Conservation (phyloP, 2,797 vertebrate genomes). For the Amphiprion clarkii region DNA sequence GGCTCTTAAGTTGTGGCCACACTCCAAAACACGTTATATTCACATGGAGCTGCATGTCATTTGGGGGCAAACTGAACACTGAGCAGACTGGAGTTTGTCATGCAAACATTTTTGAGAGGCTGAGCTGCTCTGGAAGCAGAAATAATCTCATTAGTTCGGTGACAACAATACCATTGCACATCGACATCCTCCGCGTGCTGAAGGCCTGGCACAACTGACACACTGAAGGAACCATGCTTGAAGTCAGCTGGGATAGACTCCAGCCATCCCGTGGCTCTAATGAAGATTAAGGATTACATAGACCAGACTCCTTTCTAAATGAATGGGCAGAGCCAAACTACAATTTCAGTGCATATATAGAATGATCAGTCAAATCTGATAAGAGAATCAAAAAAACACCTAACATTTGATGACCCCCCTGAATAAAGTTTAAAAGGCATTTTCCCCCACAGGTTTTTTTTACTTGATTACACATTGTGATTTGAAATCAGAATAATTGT, state of each 20-base stretch:
- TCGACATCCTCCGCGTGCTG: not conserved
- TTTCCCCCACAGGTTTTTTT: no score
- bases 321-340: no score
- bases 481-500: no score
- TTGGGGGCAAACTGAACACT: slow-evolving; percentile 22
- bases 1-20: slow-evolving; percentile 23
- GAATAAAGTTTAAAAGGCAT: no score
- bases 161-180: slow-evolving; percentile 5
- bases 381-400: no score
- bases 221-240: not conserved
- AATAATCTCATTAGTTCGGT: slow-evolving; percentile 31
- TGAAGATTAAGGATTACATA: no score
- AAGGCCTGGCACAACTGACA: not conserved
- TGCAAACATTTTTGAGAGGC: slow-evolving; percentile 43
- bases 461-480: no score
- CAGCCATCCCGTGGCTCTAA: no score
- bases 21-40: slow-evolving; percentile 3
- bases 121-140: slow-evolving; percentile 50
- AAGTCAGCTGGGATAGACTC: not conserved
- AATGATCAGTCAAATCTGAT: not conserved
- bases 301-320: no score
- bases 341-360: no score
- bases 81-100: slow-evolving; percentile 26
- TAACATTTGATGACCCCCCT: no score
- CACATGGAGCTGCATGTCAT: slow-evolving; percentile 5